Conservation (phyloP, 2,888 invertebrate species). For the Geophilus truncorum region DNA sequence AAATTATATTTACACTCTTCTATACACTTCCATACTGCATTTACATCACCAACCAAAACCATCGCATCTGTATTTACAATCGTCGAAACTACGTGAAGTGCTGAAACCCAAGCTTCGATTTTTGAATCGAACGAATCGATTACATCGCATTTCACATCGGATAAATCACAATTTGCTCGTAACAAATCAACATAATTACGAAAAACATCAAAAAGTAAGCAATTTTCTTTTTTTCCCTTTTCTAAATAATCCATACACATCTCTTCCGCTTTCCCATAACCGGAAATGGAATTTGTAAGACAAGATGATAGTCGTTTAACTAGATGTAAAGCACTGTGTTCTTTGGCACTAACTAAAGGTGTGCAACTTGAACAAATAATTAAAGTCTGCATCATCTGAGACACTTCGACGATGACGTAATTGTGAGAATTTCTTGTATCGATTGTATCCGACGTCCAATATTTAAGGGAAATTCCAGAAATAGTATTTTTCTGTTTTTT, state of each 20-base stretch:
- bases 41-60: too few species aligned
- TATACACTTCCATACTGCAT: too few species aligned
- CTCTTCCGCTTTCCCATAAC: neutral
- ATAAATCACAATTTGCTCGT: too few species aligned
- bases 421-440: neutral
- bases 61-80: too few species aligned
- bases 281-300: neutral
- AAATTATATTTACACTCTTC: too few species aligned
- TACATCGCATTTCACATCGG: too few species aligned
- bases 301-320: neutral
- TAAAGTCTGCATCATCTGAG: neutral
- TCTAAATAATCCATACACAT: neutral
- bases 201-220: neutral
- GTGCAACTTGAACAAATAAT: neutral
- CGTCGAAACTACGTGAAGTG: too few species aligned
- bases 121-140: too few species aligned
- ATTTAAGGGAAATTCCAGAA: neutral
- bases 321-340: neutral
- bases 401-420: neutral
- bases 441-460: neutral
- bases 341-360: neutral
- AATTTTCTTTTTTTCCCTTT: neutral
- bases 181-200: neutral
- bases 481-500: neutral
- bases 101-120: too few species aligned